Evolutionary conservation across 1,140 invertebrate genomes (phyloP).

Genomic region (Pogonognathellus flavescens): DNA sequence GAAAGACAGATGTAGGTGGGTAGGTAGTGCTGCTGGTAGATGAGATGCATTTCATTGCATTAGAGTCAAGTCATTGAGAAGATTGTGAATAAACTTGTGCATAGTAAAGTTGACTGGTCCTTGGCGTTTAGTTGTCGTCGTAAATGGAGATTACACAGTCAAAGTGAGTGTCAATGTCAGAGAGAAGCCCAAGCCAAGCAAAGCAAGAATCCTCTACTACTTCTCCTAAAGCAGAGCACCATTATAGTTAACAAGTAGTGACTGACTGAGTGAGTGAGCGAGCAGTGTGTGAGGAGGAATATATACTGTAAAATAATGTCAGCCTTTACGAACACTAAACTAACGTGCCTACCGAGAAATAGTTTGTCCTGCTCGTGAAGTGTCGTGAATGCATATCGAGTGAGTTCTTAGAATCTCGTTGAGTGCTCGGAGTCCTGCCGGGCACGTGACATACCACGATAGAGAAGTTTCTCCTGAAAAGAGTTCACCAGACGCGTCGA

Average conservation of each 20-base stretch:
- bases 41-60: slow-evolving; percentile 41
- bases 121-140: slow-evolving; percentile 32
- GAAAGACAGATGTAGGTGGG: slow-evolving; percentile 45
- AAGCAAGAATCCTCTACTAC: slow-evolving; percentile 12
- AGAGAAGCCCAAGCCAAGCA: background rate
- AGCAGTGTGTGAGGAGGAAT: background rate
- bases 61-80: background rate
- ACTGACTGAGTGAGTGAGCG: background rate
- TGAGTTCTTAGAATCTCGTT: slow-evolving; percentile 55
- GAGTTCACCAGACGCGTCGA: slow-evolving; percentile 48
- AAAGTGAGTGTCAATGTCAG: slow-evolving; percentile 48
- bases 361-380: slow-evolving; percentile 47
- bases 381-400: slow-evolving; percentile 48
- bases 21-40: slow-evolving; percentile 13
- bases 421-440: slow-evolving; percentile 53
- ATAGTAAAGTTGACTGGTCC: slow-evolving; percentile 32
- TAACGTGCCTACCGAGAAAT: slow-evolving; percentile 37
- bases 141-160: slow-evolving; percentile 44
- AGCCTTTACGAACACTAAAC: background rate
- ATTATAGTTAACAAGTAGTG: background rate
- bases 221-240: too few species aligned
- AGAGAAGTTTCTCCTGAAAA: slow-evolving; percentile 60
- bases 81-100: background rate
- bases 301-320: slow-evolving; percentile 6
- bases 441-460: slow-evolving; percentile 58